Evolutionary conservation across 2,797 vertebrate species (phyloP).

Genomic region (Myiothlypis coronata): DNA sequence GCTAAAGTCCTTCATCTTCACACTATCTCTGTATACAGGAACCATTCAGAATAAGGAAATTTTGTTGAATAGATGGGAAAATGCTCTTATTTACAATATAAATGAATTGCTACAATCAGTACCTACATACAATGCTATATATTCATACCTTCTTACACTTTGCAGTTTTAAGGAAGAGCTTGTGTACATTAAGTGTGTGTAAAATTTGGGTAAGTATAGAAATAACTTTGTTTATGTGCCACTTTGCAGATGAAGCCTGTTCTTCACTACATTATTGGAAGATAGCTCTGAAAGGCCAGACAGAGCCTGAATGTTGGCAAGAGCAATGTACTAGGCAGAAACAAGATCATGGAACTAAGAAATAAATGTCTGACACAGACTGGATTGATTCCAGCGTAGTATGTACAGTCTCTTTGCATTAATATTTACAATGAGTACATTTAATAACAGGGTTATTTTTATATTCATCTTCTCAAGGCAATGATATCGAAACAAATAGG

Average conservation of each 20-base stretch:
- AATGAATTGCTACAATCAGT: neutral
- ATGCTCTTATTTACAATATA: neutral
- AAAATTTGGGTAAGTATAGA: neutral
- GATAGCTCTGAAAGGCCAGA: neutral
- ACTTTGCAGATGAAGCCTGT: neutral
- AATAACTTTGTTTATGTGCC: neutral
- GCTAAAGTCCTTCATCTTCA: neutral
- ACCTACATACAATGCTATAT: neutral
- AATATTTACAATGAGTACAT: neutral
- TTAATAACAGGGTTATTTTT: neutral
- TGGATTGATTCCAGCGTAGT: neutral
- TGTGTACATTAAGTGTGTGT: neutral
- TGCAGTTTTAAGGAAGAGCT: neutral
- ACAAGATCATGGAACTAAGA: neutral
- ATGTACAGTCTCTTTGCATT: neutral
- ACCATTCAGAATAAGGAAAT: neutral
- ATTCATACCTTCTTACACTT: neutral
- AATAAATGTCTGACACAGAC: neutral
- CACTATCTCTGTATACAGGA: neutral
- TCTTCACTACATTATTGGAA: neutral
- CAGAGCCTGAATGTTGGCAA: neutral
- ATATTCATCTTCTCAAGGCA: neutral
- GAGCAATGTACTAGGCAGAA: neutral
- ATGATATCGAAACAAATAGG: neutral
- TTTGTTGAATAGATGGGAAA: neutral